Conservation (phyloP, 1,140 invertebrate genomes). For the Thalassaphorura encarpata region DNA sequence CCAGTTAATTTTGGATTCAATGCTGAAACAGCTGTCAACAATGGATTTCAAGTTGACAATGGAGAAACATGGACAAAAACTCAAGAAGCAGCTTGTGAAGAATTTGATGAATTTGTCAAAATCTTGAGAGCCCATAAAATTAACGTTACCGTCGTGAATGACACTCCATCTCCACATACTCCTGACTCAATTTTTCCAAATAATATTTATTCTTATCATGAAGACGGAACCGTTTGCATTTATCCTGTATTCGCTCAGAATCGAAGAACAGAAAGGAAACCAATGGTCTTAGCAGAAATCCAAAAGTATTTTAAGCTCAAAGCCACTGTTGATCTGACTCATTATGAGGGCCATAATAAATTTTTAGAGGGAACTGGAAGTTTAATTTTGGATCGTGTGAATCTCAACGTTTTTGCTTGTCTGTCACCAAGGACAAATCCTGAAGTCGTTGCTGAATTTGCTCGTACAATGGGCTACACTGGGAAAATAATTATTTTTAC, state of each 20-base stretch:
- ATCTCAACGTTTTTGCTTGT: constrained; percentile 26
- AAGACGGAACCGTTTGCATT: constrained; percentile 16
- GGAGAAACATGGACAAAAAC: neutral
- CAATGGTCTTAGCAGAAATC: constrained; percentile 5
- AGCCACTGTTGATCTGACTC: constrained; percentile 16
- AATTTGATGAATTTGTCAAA: constrained; percentile 29
- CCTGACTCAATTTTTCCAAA: constrained; percentile 33
- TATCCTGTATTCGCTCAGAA: constrained; percentile 30
- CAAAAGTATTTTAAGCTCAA: constrained; percentile 9
- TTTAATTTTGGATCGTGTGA: constrained; percentile 29
- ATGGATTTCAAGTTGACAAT: constrained; percentile 23
- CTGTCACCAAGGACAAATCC: constrained; percentile 21
- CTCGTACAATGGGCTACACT: constrained; percentile 17
- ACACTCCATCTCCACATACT: constrained; percentile 20
- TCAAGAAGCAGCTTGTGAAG: constrained; percentile 13
- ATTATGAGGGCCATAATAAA: constrained; percentile 16
- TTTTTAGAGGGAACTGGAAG: constrained; percentile 33
- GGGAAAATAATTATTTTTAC: constrained; percentile 13
- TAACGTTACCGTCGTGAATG: constrained; percentile 23
- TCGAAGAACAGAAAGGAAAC: constrained; percentile 25
- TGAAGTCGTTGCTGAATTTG: constrained; percentile 21
- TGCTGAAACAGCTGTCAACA: constrained; percentile 27
- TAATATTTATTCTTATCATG: constrained; percentile 31
- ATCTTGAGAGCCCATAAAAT: constrained; percentile 10
- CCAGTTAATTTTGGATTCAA: constrained; percentile 30